phyloP scores from a whole-genome alignment of 2,888 invertebrate genomes.

The Hypomecis atomaria region DNA sequence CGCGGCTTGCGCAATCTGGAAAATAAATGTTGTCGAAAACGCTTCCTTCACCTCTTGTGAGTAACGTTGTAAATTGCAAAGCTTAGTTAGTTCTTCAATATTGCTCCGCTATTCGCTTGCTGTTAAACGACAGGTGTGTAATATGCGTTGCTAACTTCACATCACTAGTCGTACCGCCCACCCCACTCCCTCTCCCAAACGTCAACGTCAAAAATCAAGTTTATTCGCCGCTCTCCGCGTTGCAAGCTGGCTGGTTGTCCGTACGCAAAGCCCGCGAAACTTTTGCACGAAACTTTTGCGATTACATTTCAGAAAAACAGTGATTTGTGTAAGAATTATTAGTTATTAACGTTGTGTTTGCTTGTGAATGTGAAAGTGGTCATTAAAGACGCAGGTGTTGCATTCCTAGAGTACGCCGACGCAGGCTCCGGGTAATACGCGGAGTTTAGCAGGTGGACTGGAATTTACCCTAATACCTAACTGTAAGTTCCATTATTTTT shows the following conservation, averaged over 20 bases:
- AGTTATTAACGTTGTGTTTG: constrained; percentile 47
- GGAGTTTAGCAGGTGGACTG: constrained; percentile 68
- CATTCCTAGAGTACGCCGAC: constrained; percentile 75
- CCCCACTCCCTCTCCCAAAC: constrained; percentile 49
- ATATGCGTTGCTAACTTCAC: constrained; percentile 55
- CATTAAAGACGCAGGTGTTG: constrained; percentile 68
- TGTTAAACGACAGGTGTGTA: constrained; percentile 61
- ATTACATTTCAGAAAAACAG: constrained; percentile 39
- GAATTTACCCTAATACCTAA: constrained; percentile 60
- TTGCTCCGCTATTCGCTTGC: constrained; percentile 17
- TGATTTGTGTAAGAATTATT: constrained; percentile 41
- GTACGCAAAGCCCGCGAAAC: constrained; percentile 65
- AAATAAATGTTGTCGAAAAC: no score
- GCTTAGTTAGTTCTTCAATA: not conserved
- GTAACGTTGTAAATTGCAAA: constrained; percentile 22
- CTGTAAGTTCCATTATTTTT: constrained; percentile 37
- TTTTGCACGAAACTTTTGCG: constrained; percentile 53
- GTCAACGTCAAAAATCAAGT: constrained; percentile 59
- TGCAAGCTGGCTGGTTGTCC: constrained; percentile 45
- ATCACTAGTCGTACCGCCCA: constrained; percentile 31
- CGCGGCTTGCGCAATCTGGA: no score
- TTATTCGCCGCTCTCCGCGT: constrained; percentile 65
- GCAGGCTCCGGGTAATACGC: constrained; percentile 64
- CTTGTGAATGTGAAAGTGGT: constrained; percentile 73
- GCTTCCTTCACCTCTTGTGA: no score